Evolutionary conservation across 2,113 vertebrate species (phyloP).

Genomic region (Octodon degus): DNA sequence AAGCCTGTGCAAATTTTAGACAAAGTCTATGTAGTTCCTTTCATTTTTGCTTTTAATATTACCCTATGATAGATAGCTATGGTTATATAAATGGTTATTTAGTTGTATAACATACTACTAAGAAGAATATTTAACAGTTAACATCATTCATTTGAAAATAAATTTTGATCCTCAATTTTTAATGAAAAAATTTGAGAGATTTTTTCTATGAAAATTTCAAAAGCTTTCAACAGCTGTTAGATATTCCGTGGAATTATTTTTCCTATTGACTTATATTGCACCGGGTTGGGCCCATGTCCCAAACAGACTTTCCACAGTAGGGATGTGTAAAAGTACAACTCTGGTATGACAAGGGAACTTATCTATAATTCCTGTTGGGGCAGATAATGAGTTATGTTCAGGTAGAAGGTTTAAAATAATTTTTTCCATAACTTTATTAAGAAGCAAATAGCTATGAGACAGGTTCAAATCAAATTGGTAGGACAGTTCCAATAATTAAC

Average conservation of each 20-base stretch:
- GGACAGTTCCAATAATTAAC: too few relatives aligned
- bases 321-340: neutral
- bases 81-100: neutral
- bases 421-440: too few relatives aligned
- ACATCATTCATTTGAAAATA: neutral
- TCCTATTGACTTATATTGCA: neutral
- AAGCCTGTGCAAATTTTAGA: neutral
- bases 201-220: conserved; percentile 22
- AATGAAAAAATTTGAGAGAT: neutral
- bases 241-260: conserved; percentile 24
- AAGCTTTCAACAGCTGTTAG: conserved; percentile 1
- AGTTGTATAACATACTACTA: neutral
- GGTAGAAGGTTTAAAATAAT: neutral
- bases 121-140: conserved; percentile 19
- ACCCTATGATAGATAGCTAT: neutral
- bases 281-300: neutral
- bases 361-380: neutral
- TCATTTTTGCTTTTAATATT: neutral
- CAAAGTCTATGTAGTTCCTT: neutral
- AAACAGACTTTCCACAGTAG: neutral
- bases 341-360: neutral
- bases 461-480: too few relatives aligned
- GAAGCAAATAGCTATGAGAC: too few relatives aligned
- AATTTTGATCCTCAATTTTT: conserved; percentile 18
- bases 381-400: neutral